phyloP scores from a whole-genome alignment of 1,140 invertebrate genomes.

The Bombus terrestris region DNA sequence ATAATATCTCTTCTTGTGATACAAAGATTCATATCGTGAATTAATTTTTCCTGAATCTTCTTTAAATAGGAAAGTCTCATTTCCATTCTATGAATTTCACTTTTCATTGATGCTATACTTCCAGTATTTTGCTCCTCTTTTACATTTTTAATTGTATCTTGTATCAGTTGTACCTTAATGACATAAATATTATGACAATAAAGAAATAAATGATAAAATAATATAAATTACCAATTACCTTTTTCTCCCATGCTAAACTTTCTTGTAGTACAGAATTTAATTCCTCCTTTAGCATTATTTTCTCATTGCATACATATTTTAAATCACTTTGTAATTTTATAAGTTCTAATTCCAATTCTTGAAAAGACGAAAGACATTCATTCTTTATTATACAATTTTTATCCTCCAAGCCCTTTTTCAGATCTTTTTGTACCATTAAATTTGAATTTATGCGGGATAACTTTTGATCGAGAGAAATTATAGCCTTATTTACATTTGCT shows the following conservation, averaged over 20 bases:
- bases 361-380: slow-evolving; percentile 81
- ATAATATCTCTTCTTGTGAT: slow-evolving; percentile 88
- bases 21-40: slow-evolving; percentile 89
- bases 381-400: slow-evolving; percentile 84
- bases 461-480: slow-evolving; percentile 85
- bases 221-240: slow-evolving; percentile 82
- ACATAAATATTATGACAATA: slow-evolving; percentile 27
- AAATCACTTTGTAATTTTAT: slow-evolving; percentile 87
- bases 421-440: slow-evolving; percentile 84
- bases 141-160: slow-evolving; percentile 87
- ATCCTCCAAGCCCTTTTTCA: slow-evolving; percentile 85
- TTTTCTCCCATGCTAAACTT: slow-evolving; percentile 90
- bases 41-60: slow-evolving; percentile 89
- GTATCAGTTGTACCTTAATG: slow-evolving; percentile 85
- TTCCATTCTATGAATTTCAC: slow-evolving; percentile 93
- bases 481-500: slow-evolving; percentile 83
- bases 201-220: neutral
- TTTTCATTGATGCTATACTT: slow-evolving; percentile 89
- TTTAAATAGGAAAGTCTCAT: slow-evolving; percentile 85
- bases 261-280: slow-evolving; percentile 87
- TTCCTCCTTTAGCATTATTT: slow-evolving; percentile 84
- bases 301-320: slow-evolving; percentile 86
- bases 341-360: slow-evolving; percentile 86
- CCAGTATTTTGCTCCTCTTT: slow-evolving; percentile 86
- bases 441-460: slow-evolving; percentile 85